phyloP scores from a whole-genome alignment of 1,140 invertebrate genomes.

The Dendrolimus kikuchii region DNA sequence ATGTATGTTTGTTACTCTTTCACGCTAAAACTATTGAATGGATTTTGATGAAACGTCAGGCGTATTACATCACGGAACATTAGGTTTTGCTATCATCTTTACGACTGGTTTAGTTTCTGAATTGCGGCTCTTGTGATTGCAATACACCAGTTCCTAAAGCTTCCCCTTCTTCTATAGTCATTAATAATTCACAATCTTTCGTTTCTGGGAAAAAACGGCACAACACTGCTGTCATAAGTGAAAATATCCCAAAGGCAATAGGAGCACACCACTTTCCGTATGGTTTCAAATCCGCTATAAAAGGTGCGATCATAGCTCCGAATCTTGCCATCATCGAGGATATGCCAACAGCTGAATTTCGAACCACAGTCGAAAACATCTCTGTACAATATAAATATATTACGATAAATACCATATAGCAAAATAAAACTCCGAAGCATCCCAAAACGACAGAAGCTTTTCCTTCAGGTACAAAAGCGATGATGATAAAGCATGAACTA shows the following conservation, averaged over 20 bases:
- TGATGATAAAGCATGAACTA: slow-evolving; percentile 73
- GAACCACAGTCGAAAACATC: slow-evolving; percentile 79
- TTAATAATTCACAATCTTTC: slow-evolving; percentile 78
- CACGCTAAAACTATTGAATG: too few relatives aligned
- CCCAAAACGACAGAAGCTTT: slow-evolving; percentile 71
- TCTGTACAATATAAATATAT: slow-evolving; percentile 79
- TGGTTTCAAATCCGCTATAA: slow-evolving; percentile 67
- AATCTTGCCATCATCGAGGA: slow-evolving; percentile 78
- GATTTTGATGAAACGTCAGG: too few relatives aligned
- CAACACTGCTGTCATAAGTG: slow-evolving; percentile 76
- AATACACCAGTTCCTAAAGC: slow-evolving; percentile 68
- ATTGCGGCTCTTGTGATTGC: slow-evolving; percentile 21
- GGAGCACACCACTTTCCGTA: slow-evolving; percentile 76
- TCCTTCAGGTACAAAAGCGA: slow-evolving; percentile 69
- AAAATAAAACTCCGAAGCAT: slow-evolving; percentile 77
- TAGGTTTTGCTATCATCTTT: not conserved
- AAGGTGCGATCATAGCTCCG: slow-evolving; percentile 78
- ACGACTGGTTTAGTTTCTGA: not conserved
- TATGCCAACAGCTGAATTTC: slow-evolving; percentile 78
- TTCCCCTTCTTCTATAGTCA: slow-evolving; percentile 84
- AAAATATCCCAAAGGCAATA: slow-evolving; percentile 78
- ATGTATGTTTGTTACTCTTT: too few relatives aligned
- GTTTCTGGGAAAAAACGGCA: slow-evolving; percentile 84
- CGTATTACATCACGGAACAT: too few relatives aligned
- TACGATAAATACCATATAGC: slow-evolving; percentile 76